Conservation (phyloP, 2,797 vertebrate genomes). For the Numenius phaeopus region DNA sequence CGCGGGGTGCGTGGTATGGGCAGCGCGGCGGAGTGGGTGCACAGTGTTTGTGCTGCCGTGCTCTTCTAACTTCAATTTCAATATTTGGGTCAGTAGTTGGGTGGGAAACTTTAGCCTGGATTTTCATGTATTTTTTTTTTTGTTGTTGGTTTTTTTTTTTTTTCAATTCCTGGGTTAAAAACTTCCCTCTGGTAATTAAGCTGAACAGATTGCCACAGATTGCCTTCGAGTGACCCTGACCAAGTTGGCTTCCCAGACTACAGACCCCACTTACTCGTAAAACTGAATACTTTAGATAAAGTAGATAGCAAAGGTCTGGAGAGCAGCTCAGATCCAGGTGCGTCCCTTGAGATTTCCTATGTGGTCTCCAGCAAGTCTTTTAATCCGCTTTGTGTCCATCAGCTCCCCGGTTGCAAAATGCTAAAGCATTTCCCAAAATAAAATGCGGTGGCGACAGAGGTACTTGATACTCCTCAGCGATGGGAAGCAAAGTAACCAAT, state of each 20-base stretch:
- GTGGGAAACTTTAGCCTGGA: background rate
- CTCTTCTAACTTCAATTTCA: no score
- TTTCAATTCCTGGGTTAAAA: background rate
- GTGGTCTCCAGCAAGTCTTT: background rate
- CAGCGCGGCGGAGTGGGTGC: no score
- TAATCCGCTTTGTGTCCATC: background rate
- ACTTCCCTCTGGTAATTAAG: background rate
- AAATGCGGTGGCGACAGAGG: background rate
- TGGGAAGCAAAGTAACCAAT: background rate
- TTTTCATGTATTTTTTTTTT: background rate
- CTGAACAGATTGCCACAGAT: background rate
- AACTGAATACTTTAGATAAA: background rate
- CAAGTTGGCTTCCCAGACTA: background rate
- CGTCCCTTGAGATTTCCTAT: background rate
- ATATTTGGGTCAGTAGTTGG: no score
- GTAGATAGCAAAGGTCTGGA: background rate
- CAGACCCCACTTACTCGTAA: no score
- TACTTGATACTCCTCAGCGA: background rate
- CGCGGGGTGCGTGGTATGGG: background rate
- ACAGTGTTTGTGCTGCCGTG: fast-evolving
- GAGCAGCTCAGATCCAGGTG: background rate
- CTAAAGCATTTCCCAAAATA: background rate
- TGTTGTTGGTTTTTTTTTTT: fast-evolving
- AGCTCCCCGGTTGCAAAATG: background rate
- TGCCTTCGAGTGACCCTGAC: background rate